phyloP scores from a whole-genome alignment of 2,797 vertebrate genomes.

The Anabacerthia variegaticeps region DNA sequence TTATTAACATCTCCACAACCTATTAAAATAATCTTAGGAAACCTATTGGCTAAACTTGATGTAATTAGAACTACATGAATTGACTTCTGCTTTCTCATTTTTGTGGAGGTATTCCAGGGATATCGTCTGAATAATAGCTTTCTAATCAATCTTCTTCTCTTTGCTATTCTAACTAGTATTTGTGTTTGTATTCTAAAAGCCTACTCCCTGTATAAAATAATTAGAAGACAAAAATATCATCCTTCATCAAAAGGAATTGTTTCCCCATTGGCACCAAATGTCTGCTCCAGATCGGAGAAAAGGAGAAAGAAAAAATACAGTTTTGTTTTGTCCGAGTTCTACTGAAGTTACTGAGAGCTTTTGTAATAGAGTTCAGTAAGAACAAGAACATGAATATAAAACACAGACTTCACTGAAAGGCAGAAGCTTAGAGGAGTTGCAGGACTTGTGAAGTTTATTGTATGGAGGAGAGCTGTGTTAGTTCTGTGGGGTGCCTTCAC shows the following conservation, averaged over 20 bases:
- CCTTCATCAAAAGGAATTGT: background rate
- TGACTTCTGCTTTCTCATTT: background rate
- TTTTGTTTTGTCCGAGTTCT: background rate
- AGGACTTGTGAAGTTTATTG: background rate
- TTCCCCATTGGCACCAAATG: background rate
- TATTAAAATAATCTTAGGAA: background rate
- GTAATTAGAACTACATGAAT: background rate
- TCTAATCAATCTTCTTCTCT: background rate
- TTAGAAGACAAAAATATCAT: background rate
- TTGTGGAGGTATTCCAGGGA: background rate
- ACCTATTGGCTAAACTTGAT: background rate
- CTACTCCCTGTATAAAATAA: background rate
- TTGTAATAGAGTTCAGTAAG: background rate
- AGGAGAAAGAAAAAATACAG: background rate
- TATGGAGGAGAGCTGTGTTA: background rate
- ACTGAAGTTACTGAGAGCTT: background rate
- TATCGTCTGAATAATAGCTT: slow-evolving; percentile 3
- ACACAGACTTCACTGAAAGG: background rate
- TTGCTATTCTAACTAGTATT: background rate
- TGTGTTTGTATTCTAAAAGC: background rate
- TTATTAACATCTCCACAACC: background rate
- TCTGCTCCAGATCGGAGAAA: background rate
- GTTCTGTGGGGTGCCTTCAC: background rate
- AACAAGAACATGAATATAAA: background rate
- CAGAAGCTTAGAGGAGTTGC: background rate